Base-by-base conservation (phyloP, 1,140 invertebrate species). In the Pachyrhynchus sulphureomaculatus region DNA sequence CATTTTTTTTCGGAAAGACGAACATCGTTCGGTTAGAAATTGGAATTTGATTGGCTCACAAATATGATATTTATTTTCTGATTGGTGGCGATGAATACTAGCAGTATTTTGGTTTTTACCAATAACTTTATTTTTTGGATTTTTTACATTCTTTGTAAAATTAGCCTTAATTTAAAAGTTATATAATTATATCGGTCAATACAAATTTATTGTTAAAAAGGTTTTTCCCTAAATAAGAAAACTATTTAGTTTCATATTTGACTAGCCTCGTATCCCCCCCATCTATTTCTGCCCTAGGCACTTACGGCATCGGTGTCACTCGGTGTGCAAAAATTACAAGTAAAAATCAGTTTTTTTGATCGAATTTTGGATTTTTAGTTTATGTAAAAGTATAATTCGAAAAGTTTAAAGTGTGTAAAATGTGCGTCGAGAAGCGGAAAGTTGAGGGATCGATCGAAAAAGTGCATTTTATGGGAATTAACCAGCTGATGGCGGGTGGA, bases 231-330 rank as follows among this genome's bases (percentile, higher is more conserved):
- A n/a, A n/a, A n/a, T n/a, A n/a, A n/a, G n/a, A n/a, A n/a, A n/a
- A 29, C 12, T 2, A 9, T 29, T 29, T 29, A 29, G 26, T 29
- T 29, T 6, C 6, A 29, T 10, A 29, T 17, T 63, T 70, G 68
- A 68, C 58, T 66, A 68, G 32, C 20, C 41, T 17, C 53, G 62
- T 66, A 63, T 60, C 55, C 60, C 71, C 70, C 66, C 75, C 74
- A 75, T 76, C 73, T 76, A 76, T 76, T 75, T 77, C 75, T 75
- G 75, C 73, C 71, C 71, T 70, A 77, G 74, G 75, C 75, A 77
- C 72, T 74, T 76, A 72, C 70, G 70, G 72, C 72, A 73, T 75
- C 72, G 66, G 62, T 62, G 61, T 71, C 67, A 64, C 60, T 68
- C 69, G 62, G 64, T 57, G 68, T 72, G 69, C 66, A 68, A 71